These are phyloP conservation scores for Xenopus laevis DNA, from an alignment of 2,113 vertebrate species.

Conservation along the genomic window DNA sequence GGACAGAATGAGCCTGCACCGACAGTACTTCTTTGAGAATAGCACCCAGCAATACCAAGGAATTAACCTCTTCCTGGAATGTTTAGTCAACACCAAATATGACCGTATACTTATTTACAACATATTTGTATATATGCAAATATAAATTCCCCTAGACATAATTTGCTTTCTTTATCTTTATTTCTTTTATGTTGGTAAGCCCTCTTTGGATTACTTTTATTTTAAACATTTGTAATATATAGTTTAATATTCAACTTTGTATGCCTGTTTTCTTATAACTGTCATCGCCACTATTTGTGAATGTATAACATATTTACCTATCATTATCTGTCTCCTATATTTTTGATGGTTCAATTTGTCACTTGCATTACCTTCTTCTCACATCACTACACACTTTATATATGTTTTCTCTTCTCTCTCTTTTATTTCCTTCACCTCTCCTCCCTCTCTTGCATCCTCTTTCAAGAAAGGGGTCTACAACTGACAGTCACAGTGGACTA, in stretches of 20 bases:
- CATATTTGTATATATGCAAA: too few species aligned
- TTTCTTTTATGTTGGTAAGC: too few species aligned
- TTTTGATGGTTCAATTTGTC: background rate
- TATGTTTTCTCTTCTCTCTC: background rate
- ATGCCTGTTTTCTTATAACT: too few species aligned
- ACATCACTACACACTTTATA: background rate
- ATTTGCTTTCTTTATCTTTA: too few species aligned
- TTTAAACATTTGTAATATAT: too few species aligned
- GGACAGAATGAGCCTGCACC: conserved; percentile 11
- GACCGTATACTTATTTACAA: too few species aligned
- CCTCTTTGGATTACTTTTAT: too few species aligned
- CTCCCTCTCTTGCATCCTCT: background rate
- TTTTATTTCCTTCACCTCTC: background rate
- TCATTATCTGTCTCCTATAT: background rate
- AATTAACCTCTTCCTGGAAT: conserved; percentile 3
- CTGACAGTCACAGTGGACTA: conserved; percentile 28
- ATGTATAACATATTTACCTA: too few species aligned
- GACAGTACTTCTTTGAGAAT: too few species aligned
- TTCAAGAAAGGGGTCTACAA: background rate
- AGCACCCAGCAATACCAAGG: background rate
- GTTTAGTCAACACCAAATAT: background rate
- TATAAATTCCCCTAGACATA: too few species aligned
- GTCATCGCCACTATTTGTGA: too few species aligned
- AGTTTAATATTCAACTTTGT: too few species aligned
- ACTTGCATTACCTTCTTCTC: background rate